These are phyloP conservation scores for Lottia gigantea DNA, from an alignment of 2,888 invertebrate genomes.

Conservation along the genomic window DNA sequence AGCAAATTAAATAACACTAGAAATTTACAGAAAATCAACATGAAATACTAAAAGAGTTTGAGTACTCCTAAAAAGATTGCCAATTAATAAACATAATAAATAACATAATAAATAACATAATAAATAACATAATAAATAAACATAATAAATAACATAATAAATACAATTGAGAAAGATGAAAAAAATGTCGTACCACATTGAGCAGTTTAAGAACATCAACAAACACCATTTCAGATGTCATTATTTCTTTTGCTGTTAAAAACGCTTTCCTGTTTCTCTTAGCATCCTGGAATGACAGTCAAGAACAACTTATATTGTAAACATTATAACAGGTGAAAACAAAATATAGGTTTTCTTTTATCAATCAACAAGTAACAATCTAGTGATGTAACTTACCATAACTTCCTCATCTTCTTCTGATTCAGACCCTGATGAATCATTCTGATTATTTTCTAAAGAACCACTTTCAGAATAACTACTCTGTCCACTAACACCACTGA, in stretches of 20 bases:
- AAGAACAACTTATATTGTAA: not conserved
- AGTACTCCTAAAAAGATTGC: no score
- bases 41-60: no score
- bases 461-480: slow-evolving; percentile 41
- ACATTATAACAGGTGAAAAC: not conserved
- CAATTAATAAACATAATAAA: no score
- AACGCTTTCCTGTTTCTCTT: slow-evolving; percentile 68
- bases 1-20: no score
- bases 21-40: no score
- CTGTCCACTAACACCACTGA: slow-evolving; percentile 36
- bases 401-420: slow-evolving; percentile 39
- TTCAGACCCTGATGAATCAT: slow-evolving; percentile 44
- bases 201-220: slow-evolving; percentile 72
- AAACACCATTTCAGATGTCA: slow-evolving; percentile 73
- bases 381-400: slow-evolving; percentile 31
- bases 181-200: slow-evolving; percentile 64
- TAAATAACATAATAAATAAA: no score
- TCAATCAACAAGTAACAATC: not conserved
- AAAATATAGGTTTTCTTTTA: not conserved
- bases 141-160: no score
- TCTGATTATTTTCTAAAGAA: slow-evolving; percentile 28
- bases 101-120: no score
- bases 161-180: no score
- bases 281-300: slow-evolving; percentile 32
- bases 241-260: slow-evolving; percentile 72